Evolutionary conservation across 1,140 invertebrate species (phyloP), one percentile per base, ranked within the genome.

Genomic region (Halyomorpha halys): DNA sequence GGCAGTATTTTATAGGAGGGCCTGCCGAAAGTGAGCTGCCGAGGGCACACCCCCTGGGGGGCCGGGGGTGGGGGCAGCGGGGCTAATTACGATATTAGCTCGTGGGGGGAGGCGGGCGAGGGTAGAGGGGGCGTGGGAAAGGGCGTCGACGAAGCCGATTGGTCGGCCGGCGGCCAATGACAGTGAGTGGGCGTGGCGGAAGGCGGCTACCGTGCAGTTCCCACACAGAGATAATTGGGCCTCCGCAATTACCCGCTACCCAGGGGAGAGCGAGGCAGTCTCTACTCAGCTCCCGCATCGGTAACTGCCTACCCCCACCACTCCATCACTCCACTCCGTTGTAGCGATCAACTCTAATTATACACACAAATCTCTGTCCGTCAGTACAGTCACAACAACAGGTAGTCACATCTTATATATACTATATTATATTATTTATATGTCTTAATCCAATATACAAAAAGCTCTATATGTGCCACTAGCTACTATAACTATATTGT

Each of bases 281-380:
- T 61, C 8, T 23, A 56, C 63, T 39, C 45, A 51, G 62, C 44
- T 65, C 49, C 66, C 63, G 60, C 63, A 45, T 59, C 66, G 61
- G 49, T 59, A 64, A 59, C 66, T 63, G 49, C 27, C 34, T n/a
- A n/a, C 59, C 44, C 54, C 44, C 23, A 65, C 54, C 44, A 65
- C 47, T 27, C 68, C 59, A 69, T 64, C 45, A 25, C 60, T 44
- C 68, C 65, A 67, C 64, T 2, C 65, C 69, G 67, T 70, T 68
- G 44, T 34, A 34, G 19, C 30, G 15, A 47, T n/a, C 47, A 6
- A 1, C 47, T 49, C 47, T 49, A 49, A 49, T 49, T 49, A 49
- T 13, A 49, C 47, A 18, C 47, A 49, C n/a, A 49, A 19, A 18
- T 49, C n/a, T 49, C 47, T 8, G 47, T 19, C 47, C 6, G 21